Conservation (phyloP, 2,113 vertebrate genomes). For the Budorcas taxicolor region DNA sequence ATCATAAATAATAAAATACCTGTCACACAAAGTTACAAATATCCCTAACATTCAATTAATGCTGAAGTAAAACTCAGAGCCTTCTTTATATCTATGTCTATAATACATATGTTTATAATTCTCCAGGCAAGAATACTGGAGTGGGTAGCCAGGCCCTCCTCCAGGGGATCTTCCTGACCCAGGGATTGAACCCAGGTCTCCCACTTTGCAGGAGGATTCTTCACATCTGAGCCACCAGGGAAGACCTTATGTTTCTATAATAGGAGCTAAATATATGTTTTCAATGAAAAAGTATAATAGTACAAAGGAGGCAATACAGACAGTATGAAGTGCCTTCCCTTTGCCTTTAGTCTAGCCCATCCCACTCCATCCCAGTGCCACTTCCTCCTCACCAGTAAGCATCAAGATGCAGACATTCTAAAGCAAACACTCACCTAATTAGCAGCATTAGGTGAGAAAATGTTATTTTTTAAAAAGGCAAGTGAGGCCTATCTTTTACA, state of each 20-base stretch:
- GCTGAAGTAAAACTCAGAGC: background rate
- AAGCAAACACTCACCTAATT: background rate
- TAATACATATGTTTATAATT: background rate
- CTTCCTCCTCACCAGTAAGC: background rate
- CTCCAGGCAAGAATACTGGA: background rate
- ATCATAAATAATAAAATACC: background rate
- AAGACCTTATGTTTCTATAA: background rate
- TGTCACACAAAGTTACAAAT: slow-evolving; percentile 17
- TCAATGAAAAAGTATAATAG: slow-evolving; percentile 1
- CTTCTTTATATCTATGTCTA: background rate
- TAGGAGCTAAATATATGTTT: background rate
- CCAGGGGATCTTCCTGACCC: background rate
- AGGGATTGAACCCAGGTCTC: background rate
- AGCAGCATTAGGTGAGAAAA: background rate
- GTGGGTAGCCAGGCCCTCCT: background rate
- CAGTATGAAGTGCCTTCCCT: background rate
- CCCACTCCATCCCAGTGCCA: background rate
- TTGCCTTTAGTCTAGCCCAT: background rate
- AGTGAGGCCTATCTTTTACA: background rate
- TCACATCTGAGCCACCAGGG: background rate
- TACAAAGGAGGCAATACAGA: background rate
- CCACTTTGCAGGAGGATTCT: background rate
- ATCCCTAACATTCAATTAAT: background rate
- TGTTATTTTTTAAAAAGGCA: background rate
- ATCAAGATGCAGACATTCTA: background rate